Percentiles rank a stretch among this genome's conserved stretches.
Conservation (phyloP, 2,797 vertebrate species). For the Myioborus miniatus region DNA sequence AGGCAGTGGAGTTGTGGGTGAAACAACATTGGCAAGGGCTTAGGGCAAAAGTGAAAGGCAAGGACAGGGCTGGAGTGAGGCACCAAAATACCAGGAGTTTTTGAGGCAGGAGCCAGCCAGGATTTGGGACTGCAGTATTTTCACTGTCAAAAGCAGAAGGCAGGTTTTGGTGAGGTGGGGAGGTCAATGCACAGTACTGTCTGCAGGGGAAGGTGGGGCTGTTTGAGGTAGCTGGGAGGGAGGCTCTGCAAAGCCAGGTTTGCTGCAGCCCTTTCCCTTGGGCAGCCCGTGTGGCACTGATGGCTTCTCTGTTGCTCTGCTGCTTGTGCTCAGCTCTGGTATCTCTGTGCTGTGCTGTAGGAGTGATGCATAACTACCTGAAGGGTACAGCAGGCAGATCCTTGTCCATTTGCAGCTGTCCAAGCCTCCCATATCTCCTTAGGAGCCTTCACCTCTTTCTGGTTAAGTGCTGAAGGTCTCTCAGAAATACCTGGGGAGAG, state of each 20-base stretch:
- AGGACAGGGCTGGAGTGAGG: neutral
- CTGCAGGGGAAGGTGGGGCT: neutral
- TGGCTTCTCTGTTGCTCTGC: neutral
- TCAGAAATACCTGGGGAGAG: neutral
- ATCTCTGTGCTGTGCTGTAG: neutral
- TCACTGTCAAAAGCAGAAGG: neutral
- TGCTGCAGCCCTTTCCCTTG: neutral
- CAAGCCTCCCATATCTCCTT: neutral
- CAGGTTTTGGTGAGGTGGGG: neutral
- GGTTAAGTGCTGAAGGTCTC: neutral
- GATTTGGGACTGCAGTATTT: neutral
- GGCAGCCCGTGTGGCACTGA: fast-evolving
- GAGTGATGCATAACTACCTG: neutral
- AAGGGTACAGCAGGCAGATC: neutral
- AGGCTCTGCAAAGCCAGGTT: neutral
- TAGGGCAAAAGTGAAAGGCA: neutral
- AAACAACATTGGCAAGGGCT: neutral
- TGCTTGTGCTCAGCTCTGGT: neutral
- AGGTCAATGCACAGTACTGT: fast-evolving
- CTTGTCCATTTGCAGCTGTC: neutral
- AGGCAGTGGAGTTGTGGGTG: neutral
- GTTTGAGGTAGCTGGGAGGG: neutral
- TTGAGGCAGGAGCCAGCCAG: neutral
- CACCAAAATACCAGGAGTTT: neutral
- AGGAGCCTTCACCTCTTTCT: neutral